A percentile compares a stretch with the other conserved stretches of the same genome.
Conservation (phyloP, 2,888 invertebrate species). For the Elysia crispata region DNA sequence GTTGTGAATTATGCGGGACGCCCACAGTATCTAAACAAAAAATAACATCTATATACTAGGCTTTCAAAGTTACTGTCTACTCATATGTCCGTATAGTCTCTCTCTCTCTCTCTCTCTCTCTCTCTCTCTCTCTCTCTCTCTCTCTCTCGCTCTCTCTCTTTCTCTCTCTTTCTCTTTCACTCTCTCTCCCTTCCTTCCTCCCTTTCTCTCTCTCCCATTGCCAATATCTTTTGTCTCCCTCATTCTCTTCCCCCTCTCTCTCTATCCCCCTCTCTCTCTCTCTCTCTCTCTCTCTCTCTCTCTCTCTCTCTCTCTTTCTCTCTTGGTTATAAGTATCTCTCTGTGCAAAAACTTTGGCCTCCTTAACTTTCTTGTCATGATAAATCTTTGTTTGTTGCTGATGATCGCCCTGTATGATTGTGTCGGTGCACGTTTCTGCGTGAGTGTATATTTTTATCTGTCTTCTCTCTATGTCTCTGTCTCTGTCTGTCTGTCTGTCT, state of each 20-base stretch:
- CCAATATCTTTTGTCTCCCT: too few relatives aligned
- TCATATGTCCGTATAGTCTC: slow-evolving; percentile 3
- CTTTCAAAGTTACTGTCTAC: too few relatives aligned
- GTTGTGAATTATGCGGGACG: too few relatives aligned
- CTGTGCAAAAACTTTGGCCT: too few relatives aligned
- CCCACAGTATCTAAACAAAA: too few relatives aligned
- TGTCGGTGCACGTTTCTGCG: too few relatives aligned
- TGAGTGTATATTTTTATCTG: slow-evolving; percentile 21
- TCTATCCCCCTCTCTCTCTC: slow-evolving; percentile 28
- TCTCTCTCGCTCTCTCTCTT: slow-evolving; percentile 36
- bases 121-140: slow-evolving; percentile 20
- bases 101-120: slow-evolving; percentile 23
- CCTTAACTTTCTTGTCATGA: too few relatives aligned
- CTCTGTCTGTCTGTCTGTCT: neutral
- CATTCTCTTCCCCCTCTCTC: neutral
- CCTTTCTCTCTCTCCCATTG: neutral
- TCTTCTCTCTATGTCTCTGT: neutral
- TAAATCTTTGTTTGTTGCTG: too few relatives aligned
- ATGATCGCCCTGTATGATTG: too few relatives aligned
- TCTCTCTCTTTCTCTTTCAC: slow-evolving; percentile 6
- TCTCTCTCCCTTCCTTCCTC: slow-evolving; percentile 11
- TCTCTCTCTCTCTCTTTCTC: too few relatives aligned
- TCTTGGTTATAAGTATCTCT: too few relatives aligned
- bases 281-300: neutral
- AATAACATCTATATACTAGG: too few relatives aligned